These are phyloP conservation scores for Thaleichthys pacificus DNA, from an alignment of 2,797 vertebrate genomes.

Conservation along the genomic window DNA sequence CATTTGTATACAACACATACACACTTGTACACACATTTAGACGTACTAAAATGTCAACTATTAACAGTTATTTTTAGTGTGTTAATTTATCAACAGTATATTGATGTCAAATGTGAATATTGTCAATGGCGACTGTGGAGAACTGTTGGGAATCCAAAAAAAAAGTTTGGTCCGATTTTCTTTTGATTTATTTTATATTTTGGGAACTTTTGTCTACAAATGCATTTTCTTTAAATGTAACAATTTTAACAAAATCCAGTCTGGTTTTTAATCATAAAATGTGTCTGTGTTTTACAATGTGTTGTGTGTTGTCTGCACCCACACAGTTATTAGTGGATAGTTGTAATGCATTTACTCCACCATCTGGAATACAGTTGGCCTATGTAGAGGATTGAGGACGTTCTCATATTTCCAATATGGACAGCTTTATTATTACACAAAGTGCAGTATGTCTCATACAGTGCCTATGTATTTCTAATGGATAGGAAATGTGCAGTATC, in stretches of 20 bases:
- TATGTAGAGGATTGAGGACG: too few species aligned
- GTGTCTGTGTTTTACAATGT: constrained; percentile 76
- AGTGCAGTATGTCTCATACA: neutral
- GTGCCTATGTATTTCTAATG: too few species aligned
- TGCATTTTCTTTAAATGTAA: constrained; percentile 77
- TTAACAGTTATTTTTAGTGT: constrained; percentile 70
- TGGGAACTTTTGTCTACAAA: constrained; percentile 75
- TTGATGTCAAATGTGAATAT: constrained; percentile 80
- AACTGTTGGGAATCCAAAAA: constrained; percentile 68
- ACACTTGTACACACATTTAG: constrained; percentile 68
- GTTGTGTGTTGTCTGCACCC: constrained; percentile 1
- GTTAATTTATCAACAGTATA: constrained; percentile 76
- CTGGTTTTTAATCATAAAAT: constrained; percentile 82
- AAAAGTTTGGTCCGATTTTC: constrained; percentile 64
- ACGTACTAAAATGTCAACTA: constrained; percentile 61
- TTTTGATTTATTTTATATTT: constrained; percentile 72
- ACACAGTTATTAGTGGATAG: neutral
- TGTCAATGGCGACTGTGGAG: constrained; percentile 70
- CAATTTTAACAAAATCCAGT: constrained; percentile 72
- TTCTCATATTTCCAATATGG: neutral
- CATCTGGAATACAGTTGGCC: too few species aligned
- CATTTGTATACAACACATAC: constrained; percentile 73
- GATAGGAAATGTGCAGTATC: too few species aligned
- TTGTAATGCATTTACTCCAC: too few species aligned
- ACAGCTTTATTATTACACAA: neutral